Evolutionary conservation across 1,140 invertebrate genomes (phyloP).

Genomic region (Cephus cinctus): DNA sequence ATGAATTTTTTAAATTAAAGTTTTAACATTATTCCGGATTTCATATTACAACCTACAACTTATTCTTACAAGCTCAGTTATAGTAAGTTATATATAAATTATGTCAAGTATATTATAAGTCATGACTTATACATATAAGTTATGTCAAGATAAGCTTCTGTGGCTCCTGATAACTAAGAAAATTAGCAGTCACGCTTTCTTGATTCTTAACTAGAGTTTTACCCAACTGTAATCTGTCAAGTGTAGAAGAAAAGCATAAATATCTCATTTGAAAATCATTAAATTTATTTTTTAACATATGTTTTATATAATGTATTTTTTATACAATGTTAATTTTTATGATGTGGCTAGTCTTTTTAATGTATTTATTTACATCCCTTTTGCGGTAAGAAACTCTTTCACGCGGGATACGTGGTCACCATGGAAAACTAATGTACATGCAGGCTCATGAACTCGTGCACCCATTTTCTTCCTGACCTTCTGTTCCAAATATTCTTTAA

Average conservation of each 20-base stretch:
- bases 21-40: no score
- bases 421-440: conserved; percentile 69
- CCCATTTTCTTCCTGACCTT: conserved; percentile 58
- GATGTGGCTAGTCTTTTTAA: background rate
- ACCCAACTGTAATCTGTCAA: no score
- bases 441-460: conserved; percentile 77
- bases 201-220: no score
- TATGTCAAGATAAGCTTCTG: no score
- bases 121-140: no score
- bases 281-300: background rate
- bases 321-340: background rate
- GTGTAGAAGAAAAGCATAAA: background rate
- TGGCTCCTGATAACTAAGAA: no score
- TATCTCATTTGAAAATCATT: background rate
- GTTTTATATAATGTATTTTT: background rate
- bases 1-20: no score
- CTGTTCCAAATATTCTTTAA: conserved; percentile 65
- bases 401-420: conserved; percentile 73
- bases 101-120: no score
- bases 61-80: no score
- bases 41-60: no score
- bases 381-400: conserved; percentile 68
- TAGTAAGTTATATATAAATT: no score
- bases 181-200: no score
- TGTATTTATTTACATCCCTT: conserved; percentile 68